phyloP scores from a whole-genome alignment of 2,113 vertebrate genomes.

The Dinomys branickii region DNA sequence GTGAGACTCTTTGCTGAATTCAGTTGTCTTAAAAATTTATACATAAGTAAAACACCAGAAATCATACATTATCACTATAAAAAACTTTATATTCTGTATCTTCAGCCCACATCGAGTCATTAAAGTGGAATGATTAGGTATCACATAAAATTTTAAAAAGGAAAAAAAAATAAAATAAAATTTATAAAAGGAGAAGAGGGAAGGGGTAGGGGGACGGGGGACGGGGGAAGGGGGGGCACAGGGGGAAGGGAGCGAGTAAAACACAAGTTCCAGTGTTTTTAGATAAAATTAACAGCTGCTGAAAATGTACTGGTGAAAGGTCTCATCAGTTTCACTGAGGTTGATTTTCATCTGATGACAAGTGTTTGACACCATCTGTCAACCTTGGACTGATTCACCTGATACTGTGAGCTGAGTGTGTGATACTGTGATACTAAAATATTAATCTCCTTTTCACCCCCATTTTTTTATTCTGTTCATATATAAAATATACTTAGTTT shows the following conservation, averaged over 20 bases:
- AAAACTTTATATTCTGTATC: background rate
- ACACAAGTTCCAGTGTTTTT: background rate
- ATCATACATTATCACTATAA: background rate
- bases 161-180: background rate
- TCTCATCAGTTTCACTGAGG: background rate
- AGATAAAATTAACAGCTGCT: constrained; percentile 2
- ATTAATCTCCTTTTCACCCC: background rate
- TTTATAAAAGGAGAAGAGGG: too few species aligned
- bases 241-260: background rate
- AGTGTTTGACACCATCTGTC: constrained; percentile 49
- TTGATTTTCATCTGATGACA: constrained; percentile 7
- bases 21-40: background rate
- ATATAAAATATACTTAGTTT: background rate
- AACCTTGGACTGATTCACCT: background rate
- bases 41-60: background rate
- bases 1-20: background rate
- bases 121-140: background rate
- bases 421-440: background rate
- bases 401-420: background rate
- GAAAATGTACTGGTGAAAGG: background rate
- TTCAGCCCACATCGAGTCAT: background rate
- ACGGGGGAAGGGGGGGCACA: too few species aligned
- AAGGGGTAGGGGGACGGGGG: too few species aligned
- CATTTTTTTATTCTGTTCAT: background rate
- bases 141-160: background rate